A percentile compares a stretch with the other conserved stretches of the same genome.
These are phyloP conservation scores for Muscina levida DNA, from an alignment of 2,888 invertebrate species.

Conservation along the genomic window DNA sequence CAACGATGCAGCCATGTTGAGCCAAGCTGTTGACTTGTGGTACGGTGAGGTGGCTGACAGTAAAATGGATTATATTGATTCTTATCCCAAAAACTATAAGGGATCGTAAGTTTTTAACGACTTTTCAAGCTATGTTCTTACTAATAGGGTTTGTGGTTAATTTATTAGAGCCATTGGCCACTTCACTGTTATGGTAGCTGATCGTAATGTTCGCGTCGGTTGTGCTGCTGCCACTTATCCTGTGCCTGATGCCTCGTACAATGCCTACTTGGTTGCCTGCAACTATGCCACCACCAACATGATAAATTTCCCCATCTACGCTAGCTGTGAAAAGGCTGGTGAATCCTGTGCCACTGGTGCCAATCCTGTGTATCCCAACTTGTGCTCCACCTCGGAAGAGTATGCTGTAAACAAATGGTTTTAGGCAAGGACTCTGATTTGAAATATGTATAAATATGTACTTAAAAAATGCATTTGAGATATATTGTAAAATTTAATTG, in stretches of 20 bases:
- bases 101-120: conserved; percentile 35
- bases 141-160: conserved; percentile 9
- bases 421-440: neutral
- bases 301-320: conserved; percentile 70
- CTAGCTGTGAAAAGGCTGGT: conserved; percentile 67
- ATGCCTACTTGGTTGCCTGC: conserved; percentile 70
- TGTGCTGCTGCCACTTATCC: conserved; percentile 66
- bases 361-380: conserved; percentile 68
- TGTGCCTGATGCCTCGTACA: neutral
- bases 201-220: conserved; percentile 72
- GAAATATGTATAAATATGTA: neutral
- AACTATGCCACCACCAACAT: conserved; percentile 71
- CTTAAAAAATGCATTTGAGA: neutral
- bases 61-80: conserved; percentile 62
- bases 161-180: conserved; percentile 69
- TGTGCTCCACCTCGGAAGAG: conserved; percentile 70
- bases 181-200: conserved; percentile 71
- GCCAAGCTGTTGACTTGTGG: conserved; percentile 67
- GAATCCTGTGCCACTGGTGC: conserved; percentile 68
- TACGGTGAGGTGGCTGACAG: conserved; percentile 68
- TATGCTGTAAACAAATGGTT: conserved; percentile 53
- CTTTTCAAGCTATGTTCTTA: neutral
- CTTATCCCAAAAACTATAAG: conserved; percentile 64
- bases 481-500: neutral
- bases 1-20: neutral